Percentiles rank a stretch among this genome's conserved stretches.
Evolutionary conservation across 1,140 invertebrate genomes (phyloP).

Genomic region (Batillaria attramentaria): DNA sequence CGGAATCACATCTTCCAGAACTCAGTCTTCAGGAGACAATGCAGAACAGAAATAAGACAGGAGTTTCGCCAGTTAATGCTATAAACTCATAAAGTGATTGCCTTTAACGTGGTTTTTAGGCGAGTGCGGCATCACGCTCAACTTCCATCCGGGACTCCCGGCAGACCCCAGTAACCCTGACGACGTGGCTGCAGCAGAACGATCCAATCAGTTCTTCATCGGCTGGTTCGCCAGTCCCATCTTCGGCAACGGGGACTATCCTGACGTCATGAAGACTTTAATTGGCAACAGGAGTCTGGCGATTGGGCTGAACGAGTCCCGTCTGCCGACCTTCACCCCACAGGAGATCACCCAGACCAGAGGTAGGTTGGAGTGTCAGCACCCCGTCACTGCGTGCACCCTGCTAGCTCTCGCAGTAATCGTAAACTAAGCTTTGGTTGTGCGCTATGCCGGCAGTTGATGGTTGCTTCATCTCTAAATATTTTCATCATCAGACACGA

Average conservation of each 20-base stretch:
- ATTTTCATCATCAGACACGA: too few species aligned
- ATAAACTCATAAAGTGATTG: too few species aligned
- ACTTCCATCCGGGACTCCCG: constrained; percentile 45
- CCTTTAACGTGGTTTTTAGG: too few species aligned
- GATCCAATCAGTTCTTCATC: constrained; percentile 55
- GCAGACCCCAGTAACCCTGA: constrained; percentile 31
- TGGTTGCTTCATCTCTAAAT: too few species aligned
- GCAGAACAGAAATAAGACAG: too few species aligned
- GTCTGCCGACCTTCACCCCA: constrained; percentile 52
- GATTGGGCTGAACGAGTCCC: constrained; percentile 41
- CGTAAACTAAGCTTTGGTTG: too few species aligned
- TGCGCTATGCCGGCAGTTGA: too few species aligned
- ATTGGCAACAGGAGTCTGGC: constrained; percentile 44
- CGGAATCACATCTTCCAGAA: constrained; percentile 50
- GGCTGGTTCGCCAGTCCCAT: constrained; percentile 69
- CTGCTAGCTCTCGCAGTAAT: too few species aligned
- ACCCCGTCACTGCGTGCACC: background rate
- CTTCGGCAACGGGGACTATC: constrained; percentile 66
- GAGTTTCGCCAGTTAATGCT: too few species aligned
- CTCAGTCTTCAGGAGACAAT: constrained; percentile 50
- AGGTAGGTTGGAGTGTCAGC: constrained; percentile 27
- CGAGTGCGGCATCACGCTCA: constrained; percentile 46
- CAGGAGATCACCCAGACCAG: constrained; percentile 41
- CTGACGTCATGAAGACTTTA: constrained; percentile 60
- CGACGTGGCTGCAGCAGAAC: constrained; percentile 46